Evolutionary conservation across 2,797 vertebrate species (phyloP).

Genomic region (Coendou prehensilis): DNA sequence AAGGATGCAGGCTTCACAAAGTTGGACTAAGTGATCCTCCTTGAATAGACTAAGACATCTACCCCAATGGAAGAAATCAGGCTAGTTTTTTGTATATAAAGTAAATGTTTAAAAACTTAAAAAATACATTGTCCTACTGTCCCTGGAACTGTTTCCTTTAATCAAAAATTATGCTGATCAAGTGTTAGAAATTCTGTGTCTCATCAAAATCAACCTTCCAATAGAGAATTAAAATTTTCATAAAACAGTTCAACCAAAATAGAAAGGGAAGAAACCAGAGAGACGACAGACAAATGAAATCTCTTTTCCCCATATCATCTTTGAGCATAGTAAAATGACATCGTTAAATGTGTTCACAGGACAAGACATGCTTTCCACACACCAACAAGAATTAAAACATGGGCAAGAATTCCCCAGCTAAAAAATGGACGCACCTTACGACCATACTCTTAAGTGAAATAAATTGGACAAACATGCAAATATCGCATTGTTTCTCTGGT

Average conservation of each 20-base stretch:
- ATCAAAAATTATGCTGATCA: slow-evolving; percentile 15
- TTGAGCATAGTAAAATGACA: not conserved
- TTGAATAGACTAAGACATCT: not conserved
- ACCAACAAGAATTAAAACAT: slow-evolving; percentile 44
- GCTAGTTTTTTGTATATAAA: not conserved
- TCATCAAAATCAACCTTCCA: slow-evolving; percentile 53
- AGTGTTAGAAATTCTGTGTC: not conserved
- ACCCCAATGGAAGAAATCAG: not conserved
- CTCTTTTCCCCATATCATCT: not conserved
- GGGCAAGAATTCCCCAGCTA: slow-evolving; percentile 6
- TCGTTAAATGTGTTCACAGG: not conserved
- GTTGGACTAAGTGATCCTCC: not conserved
- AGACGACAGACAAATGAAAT: not conserved
- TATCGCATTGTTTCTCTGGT: no score
- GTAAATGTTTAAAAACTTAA: not conserved
- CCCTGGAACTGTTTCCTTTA: slow-evolving; percentile 29
- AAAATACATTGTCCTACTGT: slow-evolving; percentile 6
- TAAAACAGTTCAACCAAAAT: slow-evolving; percentile 22
- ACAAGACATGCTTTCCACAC: not conserved
- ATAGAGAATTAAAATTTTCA: not conserved
- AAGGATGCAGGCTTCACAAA: not conserved
- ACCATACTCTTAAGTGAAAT: no score
- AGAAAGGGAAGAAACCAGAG: not conserved
- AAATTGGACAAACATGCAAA: no score
- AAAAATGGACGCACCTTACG: no score